A percentile compares a stretch with the other conserved stretches of the same genome.
Evolutionary conservation across 2,797 vertebrate genomes (phyloP).

Genomic region (Apodemus agrarius): DNA sequence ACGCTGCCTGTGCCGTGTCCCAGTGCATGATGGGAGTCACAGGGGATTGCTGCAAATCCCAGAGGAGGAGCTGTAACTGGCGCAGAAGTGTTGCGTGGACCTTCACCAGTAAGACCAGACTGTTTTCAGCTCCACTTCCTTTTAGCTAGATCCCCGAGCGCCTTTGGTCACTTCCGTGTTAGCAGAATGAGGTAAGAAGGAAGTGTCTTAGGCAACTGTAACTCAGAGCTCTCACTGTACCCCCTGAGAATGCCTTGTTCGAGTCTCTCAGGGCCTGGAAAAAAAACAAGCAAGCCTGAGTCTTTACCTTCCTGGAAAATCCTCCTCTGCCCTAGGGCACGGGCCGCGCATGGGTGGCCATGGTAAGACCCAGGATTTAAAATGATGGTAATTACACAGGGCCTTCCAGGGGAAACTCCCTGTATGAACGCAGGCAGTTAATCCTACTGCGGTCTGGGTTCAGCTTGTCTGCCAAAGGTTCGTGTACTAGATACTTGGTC

Average conservation of each 20-base stretch:
- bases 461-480: not conserved
- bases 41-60: not conserved
- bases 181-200: not conserved
- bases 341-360: not conserved
- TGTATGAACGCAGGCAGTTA: not conserved
- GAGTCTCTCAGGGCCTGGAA: not conserved
- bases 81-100: not conserved
- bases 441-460: not conserved
- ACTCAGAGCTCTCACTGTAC: not conserved
- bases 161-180: not conserved
- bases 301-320: not conserved
- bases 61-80: not conserved
- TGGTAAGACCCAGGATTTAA: not conserved
- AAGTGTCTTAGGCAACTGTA: not conserved
- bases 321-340: not conserved
- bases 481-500: not conserved
- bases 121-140: not conserved
- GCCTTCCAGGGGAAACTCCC: not conserved
- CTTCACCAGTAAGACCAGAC: not conserved
- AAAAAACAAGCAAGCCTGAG: not conserved
- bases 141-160: not conserved
- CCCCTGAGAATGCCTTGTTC: not conserved
- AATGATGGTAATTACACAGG: not conserved
- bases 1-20: rapidly evolving
- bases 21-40: not conserved